These are phyloP conservation scores for Leptogaster cylindrica DNA, from an alignment of 2,888 invertebrate genomes.

Conservation along the genomic window DNA sequence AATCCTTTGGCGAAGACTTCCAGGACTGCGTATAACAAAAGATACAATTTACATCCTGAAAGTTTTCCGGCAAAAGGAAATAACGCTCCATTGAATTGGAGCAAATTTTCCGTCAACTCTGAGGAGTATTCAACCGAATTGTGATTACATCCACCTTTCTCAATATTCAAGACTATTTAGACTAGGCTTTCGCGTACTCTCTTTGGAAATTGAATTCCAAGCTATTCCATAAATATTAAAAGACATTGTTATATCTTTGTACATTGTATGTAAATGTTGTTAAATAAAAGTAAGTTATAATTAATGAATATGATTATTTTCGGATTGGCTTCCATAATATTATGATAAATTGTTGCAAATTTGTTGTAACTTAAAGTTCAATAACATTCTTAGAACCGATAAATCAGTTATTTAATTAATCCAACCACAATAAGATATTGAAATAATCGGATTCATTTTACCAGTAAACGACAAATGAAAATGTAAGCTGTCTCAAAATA, in stretches of 20 bases:
- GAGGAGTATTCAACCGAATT: slow-evolving; percentile 62
- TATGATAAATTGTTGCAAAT: no score
- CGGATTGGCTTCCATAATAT: no score
- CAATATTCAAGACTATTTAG: slow-evolving; percentile 29
- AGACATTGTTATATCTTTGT: slow-evolving; percentile 38
- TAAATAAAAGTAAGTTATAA: slow-evolving; percentile 23
- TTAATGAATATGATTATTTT: no score
- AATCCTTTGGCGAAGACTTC: slow-evolving; percentile 50
- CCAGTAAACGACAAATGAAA: no score
- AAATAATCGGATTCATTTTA: no score
- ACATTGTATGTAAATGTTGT: slow-evolving; percentile 35
- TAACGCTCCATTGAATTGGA: slow-evolving; percentile 64
- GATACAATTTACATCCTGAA: slow-evolving; percentile 26
- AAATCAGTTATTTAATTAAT: no score
- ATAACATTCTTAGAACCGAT: no score
- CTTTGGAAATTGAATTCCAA: slow-evolving; percentile 26
- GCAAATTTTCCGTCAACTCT: slow-evolving; percentile 61
- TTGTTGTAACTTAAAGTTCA: no score
- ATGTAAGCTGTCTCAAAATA: no score
- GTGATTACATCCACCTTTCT: slow-evolving; percentile 50
- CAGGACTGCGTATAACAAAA: background rate
- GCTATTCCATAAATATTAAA: slow-evolving; percentile 18
- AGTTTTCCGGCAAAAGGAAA: slow-evolving; percentile 47
- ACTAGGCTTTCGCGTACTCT: slow-evolving; percentile 19
- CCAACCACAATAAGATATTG: no score